These are phyloP conservation scores for Drosophila ercepeae DNA, from an alignment of 1,140 invertebrate genomes.

Conservation along the genomic window DNA sequence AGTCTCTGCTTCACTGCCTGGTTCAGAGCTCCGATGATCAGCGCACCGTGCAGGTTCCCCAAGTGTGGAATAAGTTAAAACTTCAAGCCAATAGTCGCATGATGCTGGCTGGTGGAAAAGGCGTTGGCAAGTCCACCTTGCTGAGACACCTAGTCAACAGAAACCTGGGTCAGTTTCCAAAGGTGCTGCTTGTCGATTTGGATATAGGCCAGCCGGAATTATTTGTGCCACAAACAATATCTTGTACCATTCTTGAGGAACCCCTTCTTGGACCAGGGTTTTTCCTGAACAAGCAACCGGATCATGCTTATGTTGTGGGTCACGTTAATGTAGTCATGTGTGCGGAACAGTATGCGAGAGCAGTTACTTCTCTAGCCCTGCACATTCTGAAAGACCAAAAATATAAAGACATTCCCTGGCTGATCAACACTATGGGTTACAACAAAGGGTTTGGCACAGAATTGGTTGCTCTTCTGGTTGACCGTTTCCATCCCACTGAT, in stretches of 20 bases:
- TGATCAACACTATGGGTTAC: constrained; percentile 89
- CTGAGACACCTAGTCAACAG: constrained; percentile 88
- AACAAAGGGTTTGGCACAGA: constrained; percentile 85
- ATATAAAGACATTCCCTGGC: constrained; percentile 84
- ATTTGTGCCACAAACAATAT: constrained; percentile 88
- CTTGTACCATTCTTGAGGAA: constrained; percentile 85
- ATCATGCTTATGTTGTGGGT: constrained; percentile 84
- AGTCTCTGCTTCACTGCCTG: constrained; percentile 69
- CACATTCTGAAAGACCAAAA: constrained; percentile 56
- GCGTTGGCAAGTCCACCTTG: constrained; percentile 90
- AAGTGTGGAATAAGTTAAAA: constrained; percentile 72
- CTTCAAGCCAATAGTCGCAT: constrained; percentile 52
- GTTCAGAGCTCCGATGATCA: constrained; percentile 54
- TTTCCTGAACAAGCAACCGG: constrained; percentile 63
- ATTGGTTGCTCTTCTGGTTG: constrained; percentile 84
- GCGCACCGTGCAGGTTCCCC: constrained; percentile 62
- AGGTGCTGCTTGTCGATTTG: constrained; percentile 88
- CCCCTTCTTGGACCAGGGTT: constrained; percentile 90
- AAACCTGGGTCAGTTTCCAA: constrained; percentile 82
- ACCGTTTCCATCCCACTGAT: constrained; percentile 84
- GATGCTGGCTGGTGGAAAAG: constrained; percentile 88
- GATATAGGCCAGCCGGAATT: constrained; percentile 92
- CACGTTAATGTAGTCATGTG: constrained; percentile 85
- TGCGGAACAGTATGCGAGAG: constrained; percentile 84
- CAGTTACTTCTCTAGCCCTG: constrained; percentile 83